phyloP scores from a whole-genome alignment of 2,888 invertebrate genomes.

The Drosophila picticornis region DNA sequence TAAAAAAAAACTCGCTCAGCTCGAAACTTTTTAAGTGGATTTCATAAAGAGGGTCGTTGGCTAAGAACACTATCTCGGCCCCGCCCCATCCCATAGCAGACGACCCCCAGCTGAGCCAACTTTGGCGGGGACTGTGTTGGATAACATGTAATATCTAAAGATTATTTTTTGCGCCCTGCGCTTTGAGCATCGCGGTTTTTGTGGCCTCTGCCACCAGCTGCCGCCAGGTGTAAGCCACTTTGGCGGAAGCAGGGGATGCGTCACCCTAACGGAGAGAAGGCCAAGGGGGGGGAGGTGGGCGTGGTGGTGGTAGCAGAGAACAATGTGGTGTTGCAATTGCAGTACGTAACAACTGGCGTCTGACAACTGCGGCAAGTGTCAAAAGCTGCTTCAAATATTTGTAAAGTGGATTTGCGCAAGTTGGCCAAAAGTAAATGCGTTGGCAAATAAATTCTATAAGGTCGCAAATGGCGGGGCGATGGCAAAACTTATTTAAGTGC shows the following conservation, averaged over 20 bases:
- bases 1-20: slow-evolving; percentile 44
- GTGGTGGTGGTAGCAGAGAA: slow-evolving; percentile 34
- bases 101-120: slow-evolving; percentile 7
- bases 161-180: slow-evolving; percentile 62
- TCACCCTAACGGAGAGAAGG: background rate
- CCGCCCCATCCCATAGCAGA: background rate
- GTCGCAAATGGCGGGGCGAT: slow-evolving; percentile 25
- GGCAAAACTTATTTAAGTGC: slow-evolving; percentile 51
- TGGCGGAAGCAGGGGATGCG: background rate
- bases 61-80: slow-evolving; percentile 16
- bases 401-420: slow-evolving; percentile 75
- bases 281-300: slow-evolving; percentile 2
- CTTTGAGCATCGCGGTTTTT: slow-evolving; percentile 60
- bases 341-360: slow-evolving; percentile 51
- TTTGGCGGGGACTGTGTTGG: slow-evolving; percentile 20
- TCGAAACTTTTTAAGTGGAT: slow-evolving; percentile 78
- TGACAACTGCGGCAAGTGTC: slow-evolving; percentile 65
- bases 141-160: slow-evolving; percentile 76
- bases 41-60: slow-evolving; percentile 52
- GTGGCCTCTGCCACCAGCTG: slow-evolving; percentile 46
- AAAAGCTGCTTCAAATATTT: slow-evolving; percentile 69
- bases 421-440: slow-evolving; percentile 61
- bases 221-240: slow-evolving; percentile 46
- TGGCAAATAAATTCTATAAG: slow-evolving; percentile 69
- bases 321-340: slow-evolving; percentile 47